Conservation (phyloP, 2,113 vertebrate genomes). For the Nycticebus coucang region DNA sequence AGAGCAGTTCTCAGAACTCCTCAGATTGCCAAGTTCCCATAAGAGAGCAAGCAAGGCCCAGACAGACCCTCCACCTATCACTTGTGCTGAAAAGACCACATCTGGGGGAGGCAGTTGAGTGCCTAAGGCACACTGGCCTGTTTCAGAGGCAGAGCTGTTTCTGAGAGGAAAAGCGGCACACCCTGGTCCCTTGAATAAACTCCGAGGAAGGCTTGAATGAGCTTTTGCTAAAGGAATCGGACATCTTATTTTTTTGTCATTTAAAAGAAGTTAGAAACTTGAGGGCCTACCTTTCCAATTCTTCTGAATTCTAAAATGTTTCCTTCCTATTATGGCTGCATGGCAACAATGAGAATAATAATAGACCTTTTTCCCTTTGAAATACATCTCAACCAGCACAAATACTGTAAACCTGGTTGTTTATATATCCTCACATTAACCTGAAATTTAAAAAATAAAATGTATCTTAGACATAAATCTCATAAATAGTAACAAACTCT, state of each 20-base stretch:
- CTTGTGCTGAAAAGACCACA: neutral
- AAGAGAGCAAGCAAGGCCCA: neutral
- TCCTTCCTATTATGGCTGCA: neutral
- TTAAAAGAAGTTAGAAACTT: conserved; percentile 37
- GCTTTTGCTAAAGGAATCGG: neutral
- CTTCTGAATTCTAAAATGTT: neutral
- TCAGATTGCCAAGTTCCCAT: conserved; percentile 55
- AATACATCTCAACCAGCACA: neutral
- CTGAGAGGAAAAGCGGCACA: conserved; percentile 35
- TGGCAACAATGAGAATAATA: neutral
- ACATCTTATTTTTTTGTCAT: neutral
- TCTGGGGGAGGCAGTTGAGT: neutral
- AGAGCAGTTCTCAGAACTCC: conserved; percentile 20
- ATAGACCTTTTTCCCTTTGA: neutral
- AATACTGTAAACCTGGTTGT: too few relatives aligned
- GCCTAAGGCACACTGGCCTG: neutral
- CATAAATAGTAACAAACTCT: neutral
- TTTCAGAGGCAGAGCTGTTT: conserved; percentile 52
- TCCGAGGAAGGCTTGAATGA: conserved; percentile 36
- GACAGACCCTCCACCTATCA: conserved; percentile 42
- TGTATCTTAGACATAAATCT: neutral
- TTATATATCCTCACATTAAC: too few relatives aligned
- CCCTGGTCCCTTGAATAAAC: neutral
- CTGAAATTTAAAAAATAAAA: too few relatives aligned
- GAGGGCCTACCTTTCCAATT: neutral